phyloP scores from a whole-genome alignment of 2,888 invertebrate species.

The Thecocarcelia acutangulata region DNA sequence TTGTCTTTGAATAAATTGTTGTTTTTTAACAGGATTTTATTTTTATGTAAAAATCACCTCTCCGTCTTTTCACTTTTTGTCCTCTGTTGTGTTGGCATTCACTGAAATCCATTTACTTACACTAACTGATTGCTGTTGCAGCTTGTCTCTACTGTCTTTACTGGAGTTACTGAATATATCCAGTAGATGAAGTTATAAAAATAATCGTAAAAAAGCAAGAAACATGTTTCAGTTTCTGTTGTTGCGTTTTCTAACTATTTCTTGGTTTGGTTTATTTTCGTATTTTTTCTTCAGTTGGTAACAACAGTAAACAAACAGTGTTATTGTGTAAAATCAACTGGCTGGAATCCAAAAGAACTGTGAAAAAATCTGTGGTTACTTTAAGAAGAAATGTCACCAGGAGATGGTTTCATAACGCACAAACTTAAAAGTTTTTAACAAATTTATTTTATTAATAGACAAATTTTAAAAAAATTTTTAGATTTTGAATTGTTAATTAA shows the following conservation, averaged over 20 bases:
- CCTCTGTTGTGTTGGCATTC: not conserved
- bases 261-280: slow-evolving; percentile 26
- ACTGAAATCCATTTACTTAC: slow-evolving; percentile 20
- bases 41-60: slow-evolving; percentile 25
- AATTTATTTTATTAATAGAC: too few species aligned
- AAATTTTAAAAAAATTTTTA: too few species aligned
- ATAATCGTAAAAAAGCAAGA: not conserved
- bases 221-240: not conserved
- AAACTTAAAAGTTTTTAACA: not conserved
- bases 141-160: slow-evolving; percentile 4
- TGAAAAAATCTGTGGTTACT: slow-evolving; percentile 26
- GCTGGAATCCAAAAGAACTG: slow-evolving; percentile 55
- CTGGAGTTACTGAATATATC: slow-evolving; percentile 21
- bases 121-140: not conserved
- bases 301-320: slow-evolving; percentile 58
- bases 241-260: slow-evolving; percentile 12
- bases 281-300: slow-evolving; percentile 48
- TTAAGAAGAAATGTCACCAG: not conserved
- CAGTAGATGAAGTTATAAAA: slow-evolving; percentile 20
- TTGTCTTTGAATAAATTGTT: slow-evolving; percentile 26
- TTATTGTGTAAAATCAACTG: slow-evolving; percentile 56
- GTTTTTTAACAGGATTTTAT: slow-evolving; percentile 32
- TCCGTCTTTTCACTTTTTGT: not conserved
- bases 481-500: too few species aligned
- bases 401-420: slow-evolving; percentile 2